These are phyloP conservation scores for Drosophila sechellia DNA, from an alignment of 1,140 invertebrate genomes.

Conservation along the genomic window DNA sequence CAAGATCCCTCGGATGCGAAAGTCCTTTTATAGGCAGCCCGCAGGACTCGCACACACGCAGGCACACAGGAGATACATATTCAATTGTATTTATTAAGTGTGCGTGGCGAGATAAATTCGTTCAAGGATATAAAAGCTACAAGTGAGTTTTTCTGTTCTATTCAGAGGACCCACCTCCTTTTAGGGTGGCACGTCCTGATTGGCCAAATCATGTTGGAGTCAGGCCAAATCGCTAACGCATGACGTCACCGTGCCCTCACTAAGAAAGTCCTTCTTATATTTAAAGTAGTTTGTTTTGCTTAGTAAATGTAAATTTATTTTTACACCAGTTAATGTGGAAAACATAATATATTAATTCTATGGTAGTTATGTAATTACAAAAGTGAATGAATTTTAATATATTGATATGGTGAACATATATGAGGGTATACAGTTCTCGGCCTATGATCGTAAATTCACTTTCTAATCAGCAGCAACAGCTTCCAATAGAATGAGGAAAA, in stretches of 20 bases:
- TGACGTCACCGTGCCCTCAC: conserved; percentile 62
- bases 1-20: conserved; percentile 62
- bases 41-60: conserved; percentile 31
- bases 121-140: conserved; percentile 82
- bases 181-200: conserved; percentile 33
- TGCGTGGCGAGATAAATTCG: conserved; percentile 82
- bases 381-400: neutral
- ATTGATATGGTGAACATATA: neutral
- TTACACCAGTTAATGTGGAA: too few relatives aligned
- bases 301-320: too few relatives aligned
- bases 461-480: conserved; percentile 70
- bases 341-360: too few relatives aligned
- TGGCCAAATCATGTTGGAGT: conserved; percentile 84
- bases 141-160: conserved; percentile 67
- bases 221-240: conserved; percentile 68
- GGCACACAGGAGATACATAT: conserved; percentile 61
- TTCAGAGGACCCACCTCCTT: conserved; percentile 57
- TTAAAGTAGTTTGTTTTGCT: neutral
- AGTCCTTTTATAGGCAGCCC: conserved; percentile 67
- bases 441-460: conserved; percentile 43
- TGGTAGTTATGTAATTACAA: too few relatives aligned
- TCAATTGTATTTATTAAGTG: conserved; percentile 83
- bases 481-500: conserved; percentile 46
- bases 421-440: neutral
- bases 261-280: neutral